Percentiles rank a stretch among this genome's conserved stretches.
Evolutionary conservation across 2,797 vertebrate genomes (phyloP).

Genomic region (Tamandua tetradactyla): DNA sequence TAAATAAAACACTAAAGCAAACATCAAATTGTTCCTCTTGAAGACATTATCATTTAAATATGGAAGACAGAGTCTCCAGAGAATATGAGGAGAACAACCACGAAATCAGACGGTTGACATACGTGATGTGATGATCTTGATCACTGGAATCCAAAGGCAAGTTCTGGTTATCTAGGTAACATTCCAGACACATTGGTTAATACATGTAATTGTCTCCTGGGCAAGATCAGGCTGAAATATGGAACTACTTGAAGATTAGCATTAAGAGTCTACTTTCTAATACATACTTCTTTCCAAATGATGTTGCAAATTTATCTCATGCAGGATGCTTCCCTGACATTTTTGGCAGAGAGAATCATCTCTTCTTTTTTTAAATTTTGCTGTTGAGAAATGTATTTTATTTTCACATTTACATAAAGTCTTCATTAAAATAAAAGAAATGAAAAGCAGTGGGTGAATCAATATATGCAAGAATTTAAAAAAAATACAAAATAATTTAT

Average conservation of each 20-base stretch:
- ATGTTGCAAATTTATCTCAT: conserved; percentile 52
- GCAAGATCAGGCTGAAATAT: conserved; percentile 40
- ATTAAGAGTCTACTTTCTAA: conserved; percentile 56
- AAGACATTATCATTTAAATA: neutral
- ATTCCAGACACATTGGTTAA: conserved; percentile 55
- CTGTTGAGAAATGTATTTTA: conserved; percentile 52
- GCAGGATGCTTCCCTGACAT: conserved; percentile 46
- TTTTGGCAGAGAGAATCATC: conserved; percentile 49
- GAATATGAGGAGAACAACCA: neutral
- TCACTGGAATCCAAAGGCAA: neutral
- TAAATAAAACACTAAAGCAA: neutral
- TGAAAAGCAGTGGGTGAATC: neutral
- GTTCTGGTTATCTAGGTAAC: neutral
- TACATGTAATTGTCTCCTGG: neutral
- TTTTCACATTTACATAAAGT: conserved; percentile 56
- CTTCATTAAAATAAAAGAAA: neutral
- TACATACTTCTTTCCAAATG: conserved; percentile 49
- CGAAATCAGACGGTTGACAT: conserved; percentile 12
- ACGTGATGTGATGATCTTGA: neutral
- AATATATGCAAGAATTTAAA: neutral
- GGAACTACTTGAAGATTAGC: conserved; percentile 51
- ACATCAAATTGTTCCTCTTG: neutral
- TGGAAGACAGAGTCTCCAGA: neutral
- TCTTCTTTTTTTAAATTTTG: conserved; percentile 44
- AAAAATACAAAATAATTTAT: neutral